Evolutionary conservation across 1,140 invertebrate genomes (phyloP).

Genomic region (Atta texana): DNA sequence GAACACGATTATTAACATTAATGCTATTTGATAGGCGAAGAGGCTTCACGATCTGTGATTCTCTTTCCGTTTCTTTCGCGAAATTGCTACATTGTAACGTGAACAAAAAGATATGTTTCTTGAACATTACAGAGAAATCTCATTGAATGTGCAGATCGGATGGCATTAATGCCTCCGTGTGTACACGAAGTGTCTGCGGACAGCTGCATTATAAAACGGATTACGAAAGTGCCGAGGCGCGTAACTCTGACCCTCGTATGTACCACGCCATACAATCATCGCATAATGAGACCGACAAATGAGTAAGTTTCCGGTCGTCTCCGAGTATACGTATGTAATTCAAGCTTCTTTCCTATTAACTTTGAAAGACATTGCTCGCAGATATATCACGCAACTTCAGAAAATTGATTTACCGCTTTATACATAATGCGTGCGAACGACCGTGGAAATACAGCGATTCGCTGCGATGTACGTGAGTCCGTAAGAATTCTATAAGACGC

Average conservation of each 20-base stretch:
- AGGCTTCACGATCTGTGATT: background rate
- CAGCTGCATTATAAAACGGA: constrained; percentile 63
- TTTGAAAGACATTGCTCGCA: constrained; percentile 27
- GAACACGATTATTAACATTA: background rate
- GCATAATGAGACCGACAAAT: constrained; percentile 62
- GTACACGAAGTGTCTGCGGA: background rate
- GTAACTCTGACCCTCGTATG: constrained; percentile 67
- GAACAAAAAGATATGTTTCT: constrained; percentile 8
- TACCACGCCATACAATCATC: constrained; percentile 49
- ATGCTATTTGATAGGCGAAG: background rate
- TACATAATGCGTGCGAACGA: constrained; percentile 34
- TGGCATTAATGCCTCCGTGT: constrained; percentile 2
- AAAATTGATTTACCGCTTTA: constrained; percentile 55
- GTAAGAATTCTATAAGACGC: background rate
- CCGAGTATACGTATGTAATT: constrained; percentile 28
- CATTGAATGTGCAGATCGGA: constrained; percentile 8
- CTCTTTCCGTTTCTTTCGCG: background rate
- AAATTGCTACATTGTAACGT: background rate
- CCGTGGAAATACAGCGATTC: constrained; percentile 22
- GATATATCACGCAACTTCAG: constrained; percentile 52
- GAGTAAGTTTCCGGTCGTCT: constrained; percentile 71
- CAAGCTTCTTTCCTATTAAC: constrained; percentile 50
- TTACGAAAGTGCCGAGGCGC: constrained; percentile 65
- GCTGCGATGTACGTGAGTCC: background rate
- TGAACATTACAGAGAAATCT: constrained; percentile 8